Evolutionary conservation across 2,888 invertebrate species (phyloP).

Genomic region (Ecliptopera silaceata): DNA sequence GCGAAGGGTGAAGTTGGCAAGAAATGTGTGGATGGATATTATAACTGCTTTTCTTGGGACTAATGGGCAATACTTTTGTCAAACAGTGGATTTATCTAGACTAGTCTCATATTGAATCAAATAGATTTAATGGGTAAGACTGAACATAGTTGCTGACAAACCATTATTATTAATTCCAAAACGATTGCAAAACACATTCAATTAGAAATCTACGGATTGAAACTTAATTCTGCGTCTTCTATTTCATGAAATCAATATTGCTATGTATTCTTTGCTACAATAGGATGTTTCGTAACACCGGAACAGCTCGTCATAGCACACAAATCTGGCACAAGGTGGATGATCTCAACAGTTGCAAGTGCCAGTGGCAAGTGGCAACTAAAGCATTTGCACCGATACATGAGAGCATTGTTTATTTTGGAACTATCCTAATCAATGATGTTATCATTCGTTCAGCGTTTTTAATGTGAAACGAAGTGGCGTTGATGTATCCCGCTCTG

Average conservation of each 20-base stretch:
- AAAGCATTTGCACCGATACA: constrained; percentile 57
- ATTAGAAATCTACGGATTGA: constrained; percentile 23
- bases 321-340: constrained; percentile 60
- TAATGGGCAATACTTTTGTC: too few relatives aligned
- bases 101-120: too few relatives aligned
- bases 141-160: background rate
- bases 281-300: constrained; percentile 47
- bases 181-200: constrained; percentile 1
- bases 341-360: constrained; percentile 55
- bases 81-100: too few relatives aligned
- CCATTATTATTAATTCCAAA: background rate
- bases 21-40: too few relatives aligned
- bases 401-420: constrained; percentile 60
- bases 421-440: constrained; percentile 37
- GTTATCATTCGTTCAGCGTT: constrained; percentile 35
- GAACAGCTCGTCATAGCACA: constrained; percentile 42
- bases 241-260: constrained; percentile 32
- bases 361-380: constrained; percentile 49
- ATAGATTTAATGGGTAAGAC: too few relatives aligned
- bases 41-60: too few relatives aligned
- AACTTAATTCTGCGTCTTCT: constrained; percentile 20
- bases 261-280: constrained; percentile 30
- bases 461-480: constrained; percentile 38
- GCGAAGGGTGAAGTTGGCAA: too few relatives aligned
- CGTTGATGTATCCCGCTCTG: constrained; percentile 25